These are phyloP conservation scores for Hymenopus coronatus DNA, from an alignment of 2,888 invertebrate species.

Conservation along the genomic window DNA sequence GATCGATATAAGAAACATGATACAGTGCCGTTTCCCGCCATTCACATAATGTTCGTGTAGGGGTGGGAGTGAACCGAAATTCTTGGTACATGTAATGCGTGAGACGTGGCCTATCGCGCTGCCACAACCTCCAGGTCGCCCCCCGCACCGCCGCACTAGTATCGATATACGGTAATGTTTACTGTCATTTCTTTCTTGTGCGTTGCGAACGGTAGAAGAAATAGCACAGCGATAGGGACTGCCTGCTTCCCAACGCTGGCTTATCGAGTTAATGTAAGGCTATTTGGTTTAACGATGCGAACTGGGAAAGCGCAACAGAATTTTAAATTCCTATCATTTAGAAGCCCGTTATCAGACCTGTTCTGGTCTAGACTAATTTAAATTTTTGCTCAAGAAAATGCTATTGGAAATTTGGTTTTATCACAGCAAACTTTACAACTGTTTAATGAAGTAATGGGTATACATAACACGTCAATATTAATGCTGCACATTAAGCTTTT, in stretches of 20 bases:
- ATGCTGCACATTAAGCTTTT: too few relatives aligned
- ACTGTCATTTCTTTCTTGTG: not conserved
- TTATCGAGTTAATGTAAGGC: not conserved
- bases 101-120: slow-evolving; percentile 11
- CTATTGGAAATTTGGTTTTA: too few relatives aligned
- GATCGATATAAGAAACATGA: not conserved
- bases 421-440: too few relatives aligned
- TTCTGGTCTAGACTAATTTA: not conserved
- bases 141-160: too few relatives aligned
- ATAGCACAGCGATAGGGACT: not conserved
- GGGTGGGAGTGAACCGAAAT: not conserved
- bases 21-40: not conserved
- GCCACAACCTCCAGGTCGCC: not conserved
- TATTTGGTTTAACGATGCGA: not conserved
- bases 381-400: not conserved
- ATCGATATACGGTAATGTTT: not conserved
- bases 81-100: not conserved
- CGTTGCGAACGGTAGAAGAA: not conserved
- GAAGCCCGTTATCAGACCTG: not conserved
- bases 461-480: too few relatives aligned
- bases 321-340: not conserved
- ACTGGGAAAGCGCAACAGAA: not conserved
- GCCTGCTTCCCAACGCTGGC: not conserved
- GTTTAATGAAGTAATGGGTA: too few relatives aligned
- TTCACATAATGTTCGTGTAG: not conserved